Evolutionary conservation across 2,888 invertebrate species (phyloP), one percentile per base, ranked within the genome.

Genomic region (Oscheius sp.): DNA sequence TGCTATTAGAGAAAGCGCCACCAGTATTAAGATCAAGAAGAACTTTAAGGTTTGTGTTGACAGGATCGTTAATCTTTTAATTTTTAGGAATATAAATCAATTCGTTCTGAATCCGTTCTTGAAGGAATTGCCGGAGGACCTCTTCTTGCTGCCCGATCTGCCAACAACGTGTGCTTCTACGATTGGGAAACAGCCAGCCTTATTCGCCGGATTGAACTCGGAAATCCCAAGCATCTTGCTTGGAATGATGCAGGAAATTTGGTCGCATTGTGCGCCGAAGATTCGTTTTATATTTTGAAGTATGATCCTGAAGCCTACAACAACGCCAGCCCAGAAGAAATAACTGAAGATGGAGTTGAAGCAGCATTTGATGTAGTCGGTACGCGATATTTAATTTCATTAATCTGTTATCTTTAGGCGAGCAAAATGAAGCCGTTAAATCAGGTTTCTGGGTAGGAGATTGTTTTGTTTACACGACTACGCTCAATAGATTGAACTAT

Each of bases 401-500:
- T 23, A 41, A 69, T 21, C 7, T 23, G 55, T 66, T 7, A 23
- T 52, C 59, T 74, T 63, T 29, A 79, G 86, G 86, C 53, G 88
- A 88, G 69, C 84, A 85, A 29, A 3, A 75, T 6, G 88, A 88
- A 72, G 68, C 63, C 16, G 84, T 88, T 13, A 83, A 83, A 72
- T 88, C 88, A 9, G 87, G 79, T 2, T 79, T 85, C 72, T 88
- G 88, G 88, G 81, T 88, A 69, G 88, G 99, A 3, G 99, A 99
- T 89, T 99, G 99, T 89, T 99, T 99, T 90, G 97, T 99, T 85
- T 99, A 99, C 91, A 99, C 99, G 0, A 99, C 99, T 90, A 93
- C 94, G 41, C 93, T 96, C 0, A 98, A 99, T 90, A 92, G 98
- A 76, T 93, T 99, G 80, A 98, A 98, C 90, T 99, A 99, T 89